phyloP scores from a whole-genome alignment of 2,888 invertebrate species.

The Morpho helenor region DNA sequence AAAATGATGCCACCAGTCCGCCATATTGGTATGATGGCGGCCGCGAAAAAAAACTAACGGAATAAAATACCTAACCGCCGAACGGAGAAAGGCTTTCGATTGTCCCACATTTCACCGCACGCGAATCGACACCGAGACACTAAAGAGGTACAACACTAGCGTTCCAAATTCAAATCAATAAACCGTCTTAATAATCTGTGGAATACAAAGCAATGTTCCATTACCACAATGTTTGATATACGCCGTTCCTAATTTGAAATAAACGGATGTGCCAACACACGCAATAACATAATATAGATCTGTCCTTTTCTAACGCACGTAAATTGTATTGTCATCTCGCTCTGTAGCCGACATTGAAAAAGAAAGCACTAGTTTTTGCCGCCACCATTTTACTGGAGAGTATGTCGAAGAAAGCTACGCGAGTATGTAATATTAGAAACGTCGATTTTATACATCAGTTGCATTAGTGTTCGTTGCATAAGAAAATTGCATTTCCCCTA shows the following conservation, averaged over 20 bases:
- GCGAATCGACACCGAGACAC: conserved; percentile 58
- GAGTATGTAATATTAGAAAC: conserved; percentile 76
- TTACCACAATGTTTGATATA: conserved; percentile 49
- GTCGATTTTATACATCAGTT: conserved; percentile 58
- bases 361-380: conserved; percentile 72
- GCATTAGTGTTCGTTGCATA: conserved; percentile 70
- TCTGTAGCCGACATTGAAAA: conserved; percentile 69
- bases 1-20: conserved; percentile 73
- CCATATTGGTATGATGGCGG: conserved; percentile 71
- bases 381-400: conserved; percentile 63
- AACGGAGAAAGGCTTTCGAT: conserved; percentile 79
- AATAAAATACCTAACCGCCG: conserved; percentile 75
- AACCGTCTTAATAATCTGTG: conserved; percentile 41
- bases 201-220: conserved; percentile 8
- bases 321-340: conserved; percentile 40
- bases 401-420: conserved; percentile 75
- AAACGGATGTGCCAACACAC: conserved; percentile 45
- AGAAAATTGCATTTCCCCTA: conserved; percentile 71
- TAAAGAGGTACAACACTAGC: conserved; percentile 53
- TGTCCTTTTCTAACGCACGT: conserved; percentile 47
- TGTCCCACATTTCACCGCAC: conserved; percentile 75
- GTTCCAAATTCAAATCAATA: conserved; percentile 37
- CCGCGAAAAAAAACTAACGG: conserved; percentile 78
- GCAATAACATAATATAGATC: conserved; percentile 49
- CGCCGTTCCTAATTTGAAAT: conserved; percentile 36